Base-by-base conservation (phyloP, 1,140 invertebrate species). In the Archivesica marissinica region DNA sequence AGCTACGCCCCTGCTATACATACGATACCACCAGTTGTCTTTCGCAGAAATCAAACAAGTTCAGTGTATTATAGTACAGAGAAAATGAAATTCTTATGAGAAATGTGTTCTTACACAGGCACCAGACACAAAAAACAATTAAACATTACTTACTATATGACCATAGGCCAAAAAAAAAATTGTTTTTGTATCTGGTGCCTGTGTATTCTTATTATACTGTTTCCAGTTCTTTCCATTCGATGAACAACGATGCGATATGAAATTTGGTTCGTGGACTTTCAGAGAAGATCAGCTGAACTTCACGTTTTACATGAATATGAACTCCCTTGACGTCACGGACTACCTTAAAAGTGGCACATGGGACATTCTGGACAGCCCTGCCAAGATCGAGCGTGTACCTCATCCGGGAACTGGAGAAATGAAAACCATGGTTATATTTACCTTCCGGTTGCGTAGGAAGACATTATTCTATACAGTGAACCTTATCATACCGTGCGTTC, bases 391-490 rank as follows among this genome's bases (percentile, higher is more conserved):
- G 20, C 85, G 86, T 11, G 77, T 83, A 23, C 88, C 82, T 47
- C 86, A 92, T 47, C 87, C 89, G 33, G 86, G 85, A 33, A 90
- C 88, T 11, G 88, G 89, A 15, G 90, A 93, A 64, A 86, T 86
- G 38, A 80, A 86, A 83, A 75, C 83, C 25, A 83, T 88, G 79
- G 90, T 92, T 25, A 87, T 91, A 25, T 93, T 92, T 72, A 90
- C 86, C 28, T 98, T 99, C 75, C 99, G 98, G 33, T 98, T 99
- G 86, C 95, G 99, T 76, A 95, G 99, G 64, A 99, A 99, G 94
- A 99, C 99, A 0, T 95, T 99, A n/a, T 99, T 99, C 95, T 99
- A 99, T 94, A 99, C 98, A 1, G 98, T 99, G 86, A 99, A 99
- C 93, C 97, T 99, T 92, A 91, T 99, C 90, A 96, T 99, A 82